phyloP scores from a whole-genome alignment of 2,888 invertebrate species.

The Ochropleura leucogaster region DNA sequence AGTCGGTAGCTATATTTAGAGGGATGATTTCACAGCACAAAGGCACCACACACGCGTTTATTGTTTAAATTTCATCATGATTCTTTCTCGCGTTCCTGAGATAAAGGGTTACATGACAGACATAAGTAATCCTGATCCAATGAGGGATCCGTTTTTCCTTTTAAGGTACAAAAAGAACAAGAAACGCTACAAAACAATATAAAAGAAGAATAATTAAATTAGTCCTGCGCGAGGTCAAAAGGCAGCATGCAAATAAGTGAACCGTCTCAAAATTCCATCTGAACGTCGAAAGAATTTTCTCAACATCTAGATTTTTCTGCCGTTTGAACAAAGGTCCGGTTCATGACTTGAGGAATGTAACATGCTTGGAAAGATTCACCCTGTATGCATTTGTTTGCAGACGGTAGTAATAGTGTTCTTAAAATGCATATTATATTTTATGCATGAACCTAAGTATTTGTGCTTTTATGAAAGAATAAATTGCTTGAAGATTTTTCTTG shows the following conservation, averaged over 20 bases:
- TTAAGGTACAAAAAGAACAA: too few species aligned
- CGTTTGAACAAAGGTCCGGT: constrained; percentile 6
- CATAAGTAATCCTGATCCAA: too few species aligned
- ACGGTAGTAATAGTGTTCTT: constrained; percentile 30
- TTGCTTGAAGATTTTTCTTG: constrained; percentile 15
- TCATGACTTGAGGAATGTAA: neutral
- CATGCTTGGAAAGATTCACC: neutral
- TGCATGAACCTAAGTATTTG: constrained; percentile 39
- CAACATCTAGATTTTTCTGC: neutral
- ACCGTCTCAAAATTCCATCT: neutral
- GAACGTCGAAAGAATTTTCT: neutral
- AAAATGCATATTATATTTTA: constrained; percentile 53
- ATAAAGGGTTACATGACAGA: too few species aligned
- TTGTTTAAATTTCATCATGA: too few species aligned
- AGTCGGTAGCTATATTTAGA: too few species aligned
- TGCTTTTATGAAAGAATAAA: constrained; percentile 43
- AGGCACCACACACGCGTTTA: too few species aligned
- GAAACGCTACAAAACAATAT: too few species aligned
- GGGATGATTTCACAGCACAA: too few species aligned
- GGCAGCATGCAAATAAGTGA: neutral
- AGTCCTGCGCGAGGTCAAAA: too few species aligned
- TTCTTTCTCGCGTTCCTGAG: too few species aligned
- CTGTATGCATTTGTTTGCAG: constrained; percentile 18
- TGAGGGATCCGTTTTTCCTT: too few species aligned
- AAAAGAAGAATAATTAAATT: too few species aligned